Evolutionary conservation across 2,888 invertebrate genomes (phyloP).

Genomic region (Eulithis prunata): DNA sequence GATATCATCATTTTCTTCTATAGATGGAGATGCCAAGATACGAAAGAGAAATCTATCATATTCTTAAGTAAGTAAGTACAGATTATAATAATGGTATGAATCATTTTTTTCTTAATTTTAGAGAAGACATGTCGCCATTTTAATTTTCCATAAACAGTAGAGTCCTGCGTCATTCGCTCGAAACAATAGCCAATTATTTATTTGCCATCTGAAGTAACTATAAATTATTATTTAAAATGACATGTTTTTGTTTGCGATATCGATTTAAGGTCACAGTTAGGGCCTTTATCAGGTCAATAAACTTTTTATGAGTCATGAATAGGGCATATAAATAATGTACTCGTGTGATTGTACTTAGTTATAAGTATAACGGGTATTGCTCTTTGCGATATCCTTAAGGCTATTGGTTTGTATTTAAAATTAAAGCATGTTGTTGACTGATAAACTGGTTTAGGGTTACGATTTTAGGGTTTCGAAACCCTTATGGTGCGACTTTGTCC

Average conservation of each 20-base stretch:
- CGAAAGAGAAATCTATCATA: constrained; percentile 1
- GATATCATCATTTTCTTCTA: constrained; percentile 16
- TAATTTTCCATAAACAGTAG: background rate
- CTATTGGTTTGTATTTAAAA: constrained; percentile 30
- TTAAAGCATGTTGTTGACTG: constrained; percentile 23
- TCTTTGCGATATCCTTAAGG: constrained; percentile 42
- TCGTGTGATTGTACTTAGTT: constrained; percentile 18
- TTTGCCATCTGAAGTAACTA: constrained; percentile 32
- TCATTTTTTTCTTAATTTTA: background rate
- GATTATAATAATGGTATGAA: too few species aligned
- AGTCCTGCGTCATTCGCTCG: constrained; percentile 1
- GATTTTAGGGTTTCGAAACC: too few species aligned
- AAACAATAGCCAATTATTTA: constrained; percentile 33
- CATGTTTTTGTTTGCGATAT: constrained; percentile 47
- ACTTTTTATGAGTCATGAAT: constrained; percentile 57
- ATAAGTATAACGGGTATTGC: constrained; percentile 32
- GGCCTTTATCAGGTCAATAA: constrained; percentile 62
- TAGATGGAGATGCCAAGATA: constrained; percentile 17
- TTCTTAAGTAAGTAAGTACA: too few species aligned
- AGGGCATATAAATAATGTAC: constrained; percentile 47
- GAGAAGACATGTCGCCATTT: background rate
- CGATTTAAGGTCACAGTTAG: constrained; percentile 55
- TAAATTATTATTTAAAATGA: constrained; percentile 40
- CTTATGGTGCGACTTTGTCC: too few species aligned
- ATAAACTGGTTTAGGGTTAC: too few species aligned